Evolutionary conservation across 2,888 invertebrate species (phyloP), one percentile per base, ranked within the genome.

Genomic region (Drosophila kambysellisi): DNA sequence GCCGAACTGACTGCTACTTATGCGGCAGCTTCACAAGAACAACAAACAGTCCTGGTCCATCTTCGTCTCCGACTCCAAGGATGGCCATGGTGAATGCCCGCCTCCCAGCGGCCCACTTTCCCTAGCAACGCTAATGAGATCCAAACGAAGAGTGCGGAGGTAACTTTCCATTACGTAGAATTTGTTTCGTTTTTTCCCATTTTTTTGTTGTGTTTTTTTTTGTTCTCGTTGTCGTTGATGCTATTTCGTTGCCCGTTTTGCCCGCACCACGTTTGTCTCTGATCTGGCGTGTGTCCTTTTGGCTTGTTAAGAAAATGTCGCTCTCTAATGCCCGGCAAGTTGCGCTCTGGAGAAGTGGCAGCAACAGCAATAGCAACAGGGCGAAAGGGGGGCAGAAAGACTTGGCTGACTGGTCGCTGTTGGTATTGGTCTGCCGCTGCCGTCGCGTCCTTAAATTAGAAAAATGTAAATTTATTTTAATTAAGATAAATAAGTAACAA

Each of bases 381-480:
- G 43, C 3, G 11, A 43, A 5, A 20, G 11, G 43, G 62, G 52
- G 53, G 33, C 35, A 29, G 46, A 32, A 41, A 48, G 59, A 51
- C 81, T 69, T 57, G 68, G 65, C 74, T 70, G 82, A 68, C 73
- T 75, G 79, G 65, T 70, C 63, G 60, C 35, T 73, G 59, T 60
- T 60, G 72, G 52, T 53, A 50, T 67, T 68, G 74, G 54, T 43
- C 25, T 25, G 35, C n/a, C 37, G 51, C 32, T 62, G 69, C 60
- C 61, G 81, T 79, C 81, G 83, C 89, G 86, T 89, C 91, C 86
- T 89, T 89, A 92, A 92, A 92, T 92, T 92, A 92, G 91, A 92
- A 92, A 92, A 92, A 92, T 92, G 92, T 92, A 92, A 92, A 92
- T 92, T 91, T 92, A 92, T 92, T 92, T 92, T 92, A 92, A 92